Base-by-base conservation (phyloP, 2,888 invertebrate species). In the Drosophila pseudotalamancana region DNA sequence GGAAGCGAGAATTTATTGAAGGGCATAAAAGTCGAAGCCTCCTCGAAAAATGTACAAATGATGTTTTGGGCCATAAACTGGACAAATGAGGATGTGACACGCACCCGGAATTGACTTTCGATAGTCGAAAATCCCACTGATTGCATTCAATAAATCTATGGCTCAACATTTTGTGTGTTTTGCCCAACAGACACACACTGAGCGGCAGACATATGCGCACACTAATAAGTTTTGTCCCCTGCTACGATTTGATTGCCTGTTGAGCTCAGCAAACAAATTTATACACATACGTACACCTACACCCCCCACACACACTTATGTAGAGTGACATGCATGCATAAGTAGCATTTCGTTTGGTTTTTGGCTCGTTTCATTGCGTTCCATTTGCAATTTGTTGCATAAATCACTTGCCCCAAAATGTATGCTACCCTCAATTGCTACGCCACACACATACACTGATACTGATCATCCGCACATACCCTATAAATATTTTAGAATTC, bases 31-130 rank as follows among this genome's bases (percentile, higher is more conserved):
- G 68, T 68, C 65, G 57, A 42, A 65, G 42, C 21, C 1, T 9
- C 45, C 49, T 37, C 29, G 43, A 49, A 53, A 72, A 69, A 50
- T 66, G 45, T 74, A 68, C 83, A 83, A 73, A 77, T 76, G 76
- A 78, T 86, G 83, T 71, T 70, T 29, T 8, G 31, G 65, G 63
- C 76, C 72, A 87, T 84, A 84, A 84, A 84, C 70, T 75, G 84
- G 77, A 84, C 82, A 84, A 84, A 84, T 84, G 84, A 82, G 87
- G 69, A 71, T 84, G 82, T 70, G 87, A 80, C 84, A 84, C 85
- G 83, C 83, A 83, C 61, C 78, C 83, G 53, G 84, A 84, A 84
- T 87, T 84, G 87, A 87, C 84, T 87, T 84, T 84, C 83, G 79
- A 80, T 87, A 81, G 81, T 73, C 74, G 69, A 77, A 54, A 80